Conservation (phyloP, 2,797 vertebrate species). For the Anas acuta region DNA sequence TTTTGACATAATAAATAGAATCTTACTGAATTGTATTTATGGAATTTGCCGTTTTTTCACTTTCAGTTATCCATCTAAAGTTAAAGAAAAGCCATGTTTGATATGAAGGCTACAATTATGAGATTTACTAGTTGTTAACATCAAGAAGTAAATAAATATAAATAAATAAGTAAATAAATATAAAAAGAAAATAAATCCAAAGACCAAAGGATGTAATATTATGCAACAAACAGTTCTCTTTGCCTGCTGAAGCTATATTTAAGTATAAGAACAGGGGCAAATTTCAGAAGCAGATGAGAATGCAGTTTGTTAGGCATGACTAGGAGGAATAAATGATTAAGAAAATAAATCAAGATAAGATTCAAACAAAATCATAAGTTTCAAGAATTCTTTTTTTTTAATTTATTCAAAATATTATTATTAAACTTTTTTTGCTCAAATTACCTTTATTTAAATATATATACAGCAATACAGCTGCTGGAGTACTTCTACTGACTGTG, state of each 20-base stretch:
- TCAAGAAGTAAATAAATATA: background rate
- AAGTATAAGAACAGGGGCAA: background rate
- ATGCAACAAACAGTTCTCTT: background rate
- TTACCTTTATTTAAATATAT: background rate
- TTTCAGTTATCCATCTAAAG: background rate
- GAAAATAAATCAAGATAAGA: background rate
- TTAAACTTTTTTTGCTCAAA: background rate
- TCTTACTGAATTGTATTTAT: background rate
- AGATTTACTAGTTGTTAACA: background rate
- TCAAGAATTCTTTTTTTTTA: background rate
- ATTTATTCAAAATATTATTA: background rate
- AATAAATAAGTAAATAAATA: too few species aligned
- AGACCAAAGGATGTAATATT: background rate
- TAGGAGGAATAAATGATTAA: background rate
- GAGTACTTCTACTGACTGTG: background rate
- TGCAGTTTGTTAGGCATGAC: background rate
- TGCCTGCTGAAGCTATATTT: background rate
- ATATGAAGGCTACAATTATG: background rate
- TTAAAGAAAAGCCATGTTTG: background rate
- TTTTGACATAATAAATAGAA: background rate
- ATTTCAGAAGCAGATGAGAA: background rate
- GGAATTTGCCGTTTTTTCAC: accelerated
- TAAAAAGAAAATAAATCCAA: background rate
- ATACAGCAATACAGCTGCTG: background rate
- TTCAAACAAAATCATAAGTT: background rate